These are phyloP conservation scores for Theretra japonica DNA, from an alignment of 2,888 invertebrate species.

Conservation along the genomic window DNA sequence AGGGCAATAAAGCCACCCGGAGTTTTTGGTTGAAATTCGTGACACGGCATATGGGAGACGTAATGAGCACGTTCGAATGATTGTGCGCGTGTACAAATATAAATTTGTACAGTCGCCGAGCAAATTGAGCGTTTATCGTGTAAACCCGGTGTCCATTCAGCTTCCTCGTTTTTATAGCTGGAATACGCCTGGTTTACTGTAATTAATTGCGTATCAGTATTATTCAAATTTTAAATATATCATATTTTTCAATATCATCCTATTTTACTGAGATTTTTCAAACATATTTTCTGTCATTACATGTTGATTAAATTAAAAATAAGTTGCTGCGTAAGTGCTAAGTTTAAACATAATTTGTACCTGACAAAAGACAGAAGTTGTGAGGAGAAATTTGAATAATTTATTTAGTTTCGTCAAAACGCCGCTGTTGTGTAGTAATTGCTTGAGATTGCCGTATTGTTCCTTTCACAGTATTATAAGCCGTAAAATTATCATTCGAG, in stretches of 20 bases:
- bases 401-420: conserved; percentile 22
- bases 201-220: not conserved
- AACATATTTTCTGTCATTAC: too few relatives aligned
- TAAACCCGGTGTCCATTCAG: not conserved
- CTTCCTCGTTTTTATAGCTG: not conserved
- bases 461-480: not conserved
- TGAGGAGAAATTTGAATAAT: conserved; percentile 16
- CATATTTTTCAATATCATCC: too few relatives aligned
- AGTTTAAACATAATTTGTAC: conserved; percentile 11
- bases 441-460: not conserved
- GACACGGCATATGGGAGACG: conserved; percentile 38
- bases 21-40: conserved; percentile 34
- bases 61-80: conserved; percentile 36
- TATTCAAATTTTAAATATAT: too few relatives aligned
- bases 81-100: conserved; percentile 22
- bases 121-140: conserved; percentile 14
- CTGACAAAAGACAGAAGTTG: conserved; percentile 15
- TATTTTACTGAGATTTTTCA: too few relatives aligned
- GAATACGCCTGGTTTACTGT: not conserved
- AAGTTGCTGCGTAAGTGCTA: not conserved
- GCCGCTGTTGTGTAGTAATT: conserved; percentile 14
- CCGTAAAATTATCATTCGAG: not conserved
- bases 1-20: conserved; percentile 13
- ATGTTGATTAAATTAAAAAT: not conserved
- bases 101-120: conserved; percentile 11